These are phyloP conservation scores for Creontiades dilutus DNA, from an alignment of 2,888 invertebrate species.

Conservation along the genomic window DNA sequence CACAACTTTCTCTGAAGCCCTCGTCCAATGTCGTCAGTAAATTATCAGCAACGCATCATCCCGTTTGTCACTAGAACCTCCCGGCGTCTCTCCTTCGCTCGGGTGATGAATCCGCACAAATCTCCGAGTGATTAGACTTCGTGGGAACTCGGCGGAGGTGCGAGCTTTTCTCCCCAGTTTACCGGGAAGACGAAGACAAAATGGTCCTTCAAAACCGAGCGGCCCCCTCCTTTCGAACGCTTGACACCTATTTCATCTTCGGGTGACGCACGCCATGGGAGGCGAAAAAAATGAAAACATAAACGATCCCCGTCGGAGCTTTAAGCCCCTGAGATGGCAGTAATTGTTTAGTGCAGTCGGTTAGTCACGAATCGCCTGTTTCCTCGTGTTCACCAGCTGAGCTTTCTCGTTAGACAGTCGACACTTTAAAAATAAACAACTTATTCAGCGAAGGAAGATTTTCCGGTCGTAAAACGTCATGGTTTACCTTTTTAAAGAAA, in stretches of 20 bases:
- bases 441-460: neutral
- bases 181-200: neutral
- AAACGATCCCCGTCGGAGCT: neutral
- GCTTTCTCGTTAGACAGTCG: conserved; percentile 9
- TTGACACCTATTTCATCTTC: conserved; percentile 14
- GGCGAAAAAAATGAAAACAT: neutral
- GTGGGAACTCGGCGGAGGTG: neutral
- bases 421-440: conserved; percentile 6
- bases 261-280: conserved; percentile 12
- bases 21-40: neutral
- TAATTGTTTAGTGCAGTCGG: conserved; percentile 13
- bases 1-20: neutral
- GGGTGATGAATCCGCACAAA: neutral
- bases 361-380: conserved; percentile 25
- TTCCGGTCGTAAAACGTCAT: no score
- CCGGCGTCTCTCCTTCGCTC: neutral
- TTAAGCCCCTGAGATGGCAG: neutral
- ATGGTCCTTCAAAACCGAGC: neutral
- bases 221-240: neutral
- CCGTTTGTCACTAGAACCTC: neutral
- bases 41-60: neutral
- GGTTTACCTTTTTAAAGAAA: no score
- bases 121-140: neutral
- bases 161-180: neutral
- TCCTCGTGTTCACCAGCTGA: conserved; percentile 3